Conservation (phyloP, 2,888 invertebrate genomes). For the Oeneis ivallda region DNA sequence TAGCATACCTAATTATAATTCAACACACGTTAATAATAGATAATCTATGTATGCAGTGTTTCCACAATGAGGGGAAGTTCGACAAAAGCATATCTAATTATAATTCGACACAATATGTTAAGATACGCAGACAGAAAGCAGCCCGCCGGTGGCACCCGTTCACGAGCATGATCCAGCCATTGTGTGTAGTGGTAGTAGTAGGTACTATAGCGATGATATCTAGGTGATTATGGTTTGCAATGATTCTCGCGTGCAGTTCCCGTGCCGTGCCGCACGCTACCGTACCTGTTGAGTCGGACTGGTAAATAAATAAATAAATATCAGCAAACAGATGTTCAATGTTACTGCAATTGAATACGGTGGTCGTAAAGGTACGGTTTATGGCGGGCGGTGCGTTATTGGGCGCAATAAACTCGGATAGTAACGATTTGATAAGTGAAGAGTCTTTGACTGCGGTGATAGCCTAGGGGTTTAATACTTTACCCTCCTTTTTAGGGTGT, state of each 20-base stretch:
- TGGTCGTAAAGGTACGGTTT: slow-evolving; percentile 7
- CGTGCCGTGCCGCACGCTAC: slow-evolving; percentile 10
- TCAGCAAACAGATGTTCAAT: slow-evolving; percentile 13
- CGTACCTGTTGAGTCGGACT: slow-evolving; percentile 1
- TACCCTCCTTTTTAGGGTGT: too few relatives aligned
- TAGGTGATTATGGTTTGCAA: not conserved
- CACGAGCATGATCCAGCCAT: too few relatives aligned
- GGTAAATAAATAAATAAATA: slow-evolving; percentile 11
- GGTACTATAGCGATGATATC: not conserved
- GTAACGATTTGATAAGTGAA: not conserved
- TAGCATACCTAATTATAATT: too few relatives aligned
- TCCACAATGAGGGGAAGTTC: too few relatives aligned
- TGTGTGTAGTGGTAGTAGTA: too few relatives aligned
- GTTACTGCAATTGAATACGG: slow-evolving; percentile 10
- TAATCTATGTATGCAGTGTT: too few relatives aligned
- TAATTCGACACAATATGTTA: too few relatives aligned
- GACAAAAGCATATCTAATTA: too few relatives aligned
- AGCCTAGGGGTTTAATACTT: too few relatives aligned
- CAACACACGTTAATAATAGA: too few relatives aligned
- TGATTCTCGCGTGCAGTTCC: not conserved
- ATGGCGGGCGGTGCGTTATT: not conserved
- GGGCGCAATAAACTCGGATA: not conserved
- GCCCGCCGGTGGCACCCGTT: too few relatives aligned
- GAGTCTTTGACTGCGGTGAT: not conserved
- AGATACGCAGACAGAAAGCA: too few relatives aligned